Evolutionary conservation across 2,888 invertebrate genomes (phyloP), one percentile per base, ranked within the genome.

Genomic region (Arge pagana): DNA sequence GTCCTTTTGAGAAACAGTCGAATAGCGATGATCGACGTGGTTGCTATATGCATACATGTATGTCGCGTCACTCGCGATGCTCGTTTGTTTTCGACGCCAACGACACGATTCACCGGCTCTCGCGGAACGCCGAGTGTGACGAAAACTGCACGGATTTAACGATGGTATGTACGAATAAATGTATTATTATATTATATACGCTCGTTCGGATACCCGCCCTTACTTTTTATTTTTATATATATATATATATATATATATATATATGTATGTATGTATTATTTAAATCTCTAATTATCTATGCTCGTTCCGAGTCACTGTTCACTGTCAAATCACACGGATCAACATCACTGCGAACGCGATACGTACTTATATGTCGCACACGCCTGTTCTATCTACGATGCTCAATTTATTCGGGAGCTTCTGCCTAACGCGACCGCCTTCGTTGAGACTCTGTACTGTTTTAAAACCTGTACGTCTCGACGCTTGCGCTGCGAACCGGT

Each of bases 281-380:
- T 30, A 15, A 8, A 21, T 35, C 31, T 35, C 45, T 33, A 13
- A 50, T 33, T 53, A 55, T 56, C 55, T 63, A 56, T 54, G 52
- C 54, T 48, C 56, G 56, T 40, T 48, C 48, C 49, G 26, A 19
- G 43, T 24, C 26, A 37, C 45, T 23, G 51, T 55, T 57, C 70
- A 69, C 71, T 70, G 71, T 68, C 65, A 67, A 67, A 70, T 65
- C 63, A 68, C 70, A 67, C 60, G 56, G 40, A 55, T 53, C 53
- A 58, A 58, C 62, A 53, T 65, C 63, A 39, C 54, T 28, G 13
- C 3, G 26, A 30, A 42, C 30, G 42, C 41, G 26, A 41, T 8
- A 28, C 16, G n/a, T 41, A 23, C 23, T 41, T n/a, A 13, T 41
- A 16, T 16, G n/a, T 40, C 37, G 37, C 16, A 26, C 11, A 10